These are phyloP conservation scores for Notodonta dromedarius DNA, from an alignment of 2,888 invertebrate species.

Conservation along the genomic window DNA sequence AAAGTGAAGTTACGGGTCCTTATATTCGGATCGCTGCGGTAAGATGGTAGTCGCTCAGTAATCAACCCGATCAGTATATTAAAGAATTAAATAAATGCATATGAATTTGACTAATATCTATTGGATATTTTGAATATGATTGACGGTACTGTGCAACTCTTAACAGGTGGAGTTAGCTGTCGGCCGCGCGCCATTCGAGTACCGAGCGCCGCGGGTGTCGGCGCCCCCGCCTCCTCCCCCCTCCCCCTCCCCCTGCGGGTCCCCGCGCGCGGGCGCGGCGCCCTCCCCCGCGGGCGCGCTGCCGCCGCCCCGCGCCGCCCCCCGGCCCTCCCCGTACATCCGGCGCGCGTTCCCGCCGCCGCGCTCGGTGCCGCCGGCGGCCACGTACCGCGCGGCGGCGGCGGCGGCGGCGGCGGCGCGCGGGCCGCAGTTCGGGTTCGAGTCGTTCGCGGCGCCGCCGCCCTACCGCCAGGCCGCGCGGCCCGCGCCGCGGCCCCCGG, in stretches of 20 bases:
- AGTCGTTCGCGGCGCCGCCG: constrained; percentile 42
- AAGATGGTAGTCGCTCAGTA: too few relatives aligned
- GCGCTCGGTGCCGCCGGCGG: constrained; percentile 34
- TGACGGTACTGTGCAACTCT: background rate
- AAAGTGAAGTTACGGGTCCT: too few relatives aligned
- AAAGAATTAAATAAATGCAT: too few relatives aligned
- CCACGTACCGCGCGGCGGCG: constrained; percentile 36
- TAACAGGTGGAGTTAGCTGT: constrained; percentile 72
- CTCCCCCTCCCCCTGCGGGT: constrained; percentile 32
- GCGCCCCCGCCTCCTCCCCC: constrained; percentile 33
- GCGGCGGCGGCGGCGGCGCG: constrained; percentile 33
- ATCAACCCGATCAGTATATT: too few relatives aligned
- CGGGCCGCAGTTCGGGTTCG: constrained; percentile 18
- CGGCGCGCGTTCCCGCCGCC: constrained; percentile 41
- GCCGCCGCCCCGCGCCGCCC: constrained; percentile 33
- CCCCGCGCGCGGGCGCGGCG: constrained; percentile 30
- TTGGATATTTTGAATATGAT: too few relatives aligned
- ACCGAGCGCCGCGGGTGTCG: constrained; percentile 57
- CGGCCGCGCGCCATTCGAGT: constrained; percentile 71
- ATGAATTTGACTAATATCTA: too few relatives aligned
- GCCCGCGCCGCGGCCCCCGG: constrained; percentile 40
- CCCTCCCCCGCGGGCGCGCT: constrained; percentile 33
- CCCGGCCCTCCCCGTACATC: constrained; percentile 36
- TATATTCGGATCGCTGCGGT: too few relatives aligned
- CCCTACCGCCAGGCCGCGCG: constrained; percentile 35